phyloP scores from a whole-genome alignment of 2,113 vertebrate genomes.

The Dryoscopus gambensis region DNA sequence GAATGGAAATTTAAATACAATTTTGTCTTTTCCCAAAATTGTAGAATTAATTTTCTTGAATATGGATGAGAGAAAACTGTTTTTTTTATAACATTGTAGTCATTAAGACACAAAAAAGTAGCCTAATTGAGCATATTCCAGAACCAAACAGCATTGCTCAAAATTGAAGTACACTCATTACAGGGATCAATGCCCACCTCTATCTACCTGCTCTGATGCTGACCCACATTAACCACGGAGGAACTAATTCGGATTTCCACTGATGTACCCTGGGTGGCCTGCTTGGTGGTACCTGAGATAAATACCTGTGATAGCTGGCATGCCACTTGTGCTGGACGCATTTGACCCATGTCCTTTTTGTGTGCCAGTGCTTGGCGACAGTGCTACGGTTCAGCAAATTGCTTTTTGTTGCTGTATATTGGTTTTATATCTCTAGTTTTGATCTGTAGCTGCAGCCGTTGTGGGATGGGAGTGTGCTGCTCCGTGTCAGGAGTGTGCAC shows the following conservation, averaged over 20 bases:
- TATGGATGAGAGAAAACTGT: background rate
- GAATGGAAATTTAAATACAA: background rate
- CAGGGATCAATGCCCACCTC: background rate
- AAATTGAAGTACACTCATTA: background rate
- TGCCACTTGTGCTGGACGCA: rapidly evolving
- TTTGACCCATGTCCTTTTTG: background rate
- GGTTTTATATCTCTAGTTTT: background rate
- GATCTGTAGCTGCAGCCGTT: background rate
- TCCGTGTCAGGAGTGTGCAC: rapidly evolving
- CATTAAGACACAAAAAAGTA: background rate
- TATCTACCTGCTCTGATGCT: background rate
- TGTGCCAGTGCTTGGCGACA: background rate
- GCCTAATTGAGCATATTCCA: background rate
- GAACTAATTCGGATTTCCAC: background rate
- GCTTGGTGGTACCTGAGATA: background rate
- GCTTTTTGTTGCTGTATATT: background rate
- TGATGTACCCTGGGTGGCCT: background rate
- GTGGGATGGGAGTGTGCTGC: background rate
- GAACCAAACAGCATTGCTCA: background rate
- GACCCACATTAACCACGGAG: background rate
- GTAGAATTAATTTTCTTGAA: background rate
- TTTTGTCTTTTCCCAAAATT: background rate
- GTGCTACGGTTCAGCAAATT: background rate
- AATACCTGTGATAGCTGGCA: background rate
- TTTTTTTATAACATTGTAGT: background rate